Conservation (phyloP, 1,140 invertebrate species). For the Caerostris darwini region DNA sequence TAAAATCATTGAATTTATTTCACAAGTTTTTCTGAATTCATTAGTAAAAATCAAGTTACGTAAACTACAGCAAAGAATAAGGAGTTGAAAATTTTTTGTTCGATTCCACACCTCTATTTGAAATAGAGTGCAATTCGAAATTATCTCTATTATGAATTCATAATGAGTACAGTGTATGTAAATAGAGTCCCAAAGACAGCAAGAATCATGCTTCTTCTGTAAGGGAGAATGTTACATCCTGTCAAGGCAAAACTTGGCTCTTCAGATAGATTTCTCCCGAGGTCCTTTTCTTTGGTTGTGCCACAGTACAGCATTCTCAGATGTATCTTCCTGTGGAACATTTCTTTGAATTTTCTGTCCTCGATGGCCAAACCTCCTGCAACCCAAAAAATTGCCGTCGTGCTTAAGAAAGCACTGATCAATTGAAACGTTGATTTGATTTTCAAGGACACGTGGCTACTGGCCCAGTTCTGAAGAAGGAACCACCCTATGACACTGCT, state of each 20-base stretch:
- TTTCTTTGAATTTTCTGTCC: neutral
- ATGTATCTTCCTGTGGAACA: neutral
- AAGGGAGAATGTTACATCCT: neutral
- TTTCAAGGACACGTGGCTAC: neutral
- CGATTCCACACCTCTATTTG: too few species aligned
- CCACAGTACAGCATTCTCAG: neutral
- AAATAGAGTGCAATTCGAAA: too few species aligned
- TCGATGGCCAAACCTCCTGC: neutral
- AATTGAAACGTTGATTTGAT: neutral
- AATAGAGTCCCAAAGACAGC: neutral
- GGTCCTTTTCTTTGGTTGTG: neutral
- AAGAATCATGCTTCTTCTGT: neutral
- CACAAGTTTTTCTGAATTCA: too few species aligned
- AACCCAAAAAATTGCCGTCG: neutral
- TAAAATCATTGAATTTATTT: too few species aligned
- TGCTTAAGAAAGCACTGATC: neutral
- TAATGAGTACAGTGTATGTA: neutral
- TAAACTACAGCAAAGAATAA: too few species aligned
- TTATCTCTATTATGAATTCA: neutral
- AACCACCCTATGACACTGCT: neutral
- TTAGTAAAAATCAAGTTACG: too few species aligned
- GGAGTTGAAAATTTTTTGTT: too few species aligned
- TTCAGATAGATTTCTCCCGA: neutral
- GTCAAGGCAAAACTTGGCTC: neutral
- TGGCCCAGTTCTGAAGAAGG: neutral